Percentiles rank a stretch among this genome's conserved stretches.
Evolutionary conservation across 92 coral and sea anemone species (phyloP).

Genomic region (Bergia puertoricense): DNA sequence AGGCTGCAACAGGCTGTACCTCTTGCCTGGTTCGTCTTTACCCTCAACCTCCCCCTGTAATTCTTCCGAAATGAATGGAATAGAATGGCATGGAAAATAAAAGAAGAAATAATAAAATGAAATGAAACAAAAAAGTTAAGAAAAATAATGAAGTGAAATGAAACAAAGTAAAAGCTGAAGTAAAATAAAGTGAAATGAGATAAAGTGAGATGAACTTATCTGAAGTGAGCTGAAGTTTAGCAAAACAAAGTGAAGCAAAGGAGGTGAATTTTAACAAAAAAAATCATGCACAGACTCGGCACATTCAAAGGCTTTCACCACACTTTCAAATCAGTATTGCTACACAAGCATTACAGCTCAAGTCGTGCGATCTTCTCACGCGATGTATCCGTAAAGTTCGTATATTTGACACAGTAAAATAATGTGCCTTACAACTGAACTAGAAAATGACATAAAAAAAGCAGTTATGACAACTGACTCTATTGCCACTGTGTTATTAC

Average conservation of each 20-base stretch:
- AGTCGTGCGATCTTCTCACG: no score
- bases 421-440: no score
- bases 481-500: no score
- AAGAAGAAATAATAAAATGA: background rate
- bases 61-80: conserved; percentile 8
- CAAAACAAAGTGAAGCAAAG: background rate
- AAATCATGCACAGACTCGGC: background rate
- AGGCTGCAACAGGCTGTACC: conserved; percentile 35
- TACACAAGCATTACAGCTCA: no score
- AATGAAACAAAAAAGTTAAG: background rate
- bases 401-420: no score
- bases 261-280: background rate
- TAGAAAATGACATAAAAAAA: no score
- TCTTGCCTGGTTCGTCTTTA: conserved; percentile 10
- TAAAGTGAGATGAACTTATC: background rate
- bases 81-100: background rate
- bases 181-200: background rate
- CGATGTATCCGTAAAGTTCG: no score
- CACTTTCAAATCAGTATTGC: no score
- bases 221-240: background rate
- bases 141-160: conserved; percentile 3
- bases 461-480: no score
- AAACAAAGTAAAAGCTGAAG: background rate
- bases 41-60: background rate
- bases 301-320: no score